Percentiles rank a stretch among this genome's conserved stretches.
Evolutionary conservation across 2,888 invertebrate species (phyloP).

Genomic region (Crocallis elinguaria): DNA sequence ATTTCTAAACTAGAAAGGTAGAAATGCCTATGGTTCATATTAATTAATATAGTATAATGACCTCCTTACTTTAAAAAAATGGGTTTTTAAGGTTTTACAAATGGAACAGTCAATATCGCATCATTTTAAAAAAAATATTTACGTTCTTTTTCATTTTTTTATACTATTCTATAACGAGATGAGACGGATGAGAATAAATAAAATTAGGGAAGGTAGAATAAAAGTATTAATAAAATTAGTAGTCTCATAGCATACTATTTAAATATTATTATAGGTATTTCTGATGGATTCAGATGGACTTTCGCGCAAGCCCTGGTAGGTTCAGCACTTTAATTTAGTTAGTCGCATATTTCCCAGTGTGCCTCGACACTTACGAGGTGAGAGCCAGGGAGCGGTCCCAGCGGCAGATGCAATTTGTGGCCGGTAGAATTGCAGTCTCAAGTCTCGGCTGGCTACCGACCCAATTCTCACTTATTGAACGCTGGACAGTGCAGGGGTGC

Average conservation of each 20-base stretch:
- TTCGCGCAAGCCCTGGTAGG: neutral
- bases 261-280: no score
- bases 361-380: conserved; percentile 37
- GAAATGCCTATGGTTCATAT: no score
- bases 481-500: conserved; percentile 28
- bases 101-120: no score
- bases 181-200: neutral
- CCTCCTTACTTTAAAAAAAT: no score
- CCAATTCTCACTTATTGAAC: conserved; percentile 64
- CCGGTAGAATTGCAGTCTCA: conserved; percentile 59
- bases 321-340: conserved; percentile 16
- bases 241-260: no score
- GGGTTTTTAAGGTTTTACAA: no score
- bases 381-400: conserved; percentile 33
- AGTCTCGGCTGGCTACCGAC: conserved; percentile 37
- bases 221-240: neutral
- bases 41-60: no score
- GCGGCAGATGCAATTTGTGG: conserved; percentile 73
- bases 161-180: no score
- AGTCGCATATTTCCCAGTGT: conserved; percentile 27
- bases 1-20: no score
- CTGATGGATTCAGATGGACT: no score
- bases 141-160: no score
- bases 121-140: no score
- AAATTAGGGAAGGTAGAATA: neutral